phyloP scores from a whole-genome alignment of 2,888 invertebrate species.

The Ephialtes manifestator region DNA sequence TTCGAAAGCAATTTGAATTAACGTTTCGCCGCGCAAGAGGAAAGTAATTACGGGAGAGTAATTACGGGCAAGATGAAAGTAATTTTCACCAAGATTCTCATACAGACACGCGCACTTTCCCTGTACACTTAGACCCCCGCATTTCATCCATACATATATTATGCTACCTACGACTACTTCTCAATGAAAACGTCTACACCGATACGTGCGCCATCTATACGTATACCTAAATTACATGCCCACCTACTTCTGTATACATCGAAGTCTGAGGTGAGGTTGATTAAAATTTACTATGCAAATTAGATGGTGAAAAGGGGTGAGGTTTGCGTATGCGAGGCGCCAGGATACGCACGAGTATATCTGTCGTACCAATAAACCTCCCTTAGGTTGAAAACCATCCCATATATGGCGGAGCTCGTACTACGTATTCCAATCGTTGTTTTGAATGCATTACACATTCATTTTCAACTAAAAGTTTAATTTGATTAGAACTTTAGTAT shows the following conservation, averaged over 20 bases:
- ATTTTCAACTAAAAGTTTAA: too few species aligned
- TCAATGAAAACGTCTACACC: conserved; percentile 36
- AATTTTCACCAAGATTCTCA: conserved; percentile 66
- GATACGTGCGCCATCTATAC: conserved; percentile 17
- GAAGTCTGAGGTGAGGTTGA: conserved; percentile 76
- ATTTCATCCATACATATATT: conserved; percentile 68
- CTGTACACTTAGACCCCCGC: conserved; percentile 39
- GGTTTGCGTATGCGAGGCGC: conserved; percentile 29
- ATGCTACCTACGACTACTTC: conserved; percentile 35
- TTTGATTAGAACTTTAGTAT: too few species aligned
- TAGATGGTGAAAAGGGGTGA: conserved; percentile 71
- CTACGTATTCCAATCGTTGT: too few species aligned
- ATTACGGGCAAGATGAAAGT: conserved; percentile 64
- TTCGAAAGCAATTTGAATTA: conserved; percentile 84
- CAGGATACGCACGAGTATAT: conserved; percentile 13
- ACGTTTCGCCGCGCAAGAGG: conserved; percentile 79
- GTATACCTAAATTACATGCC: conserved; percentile 6
- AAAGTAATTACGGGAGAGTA: conserved; percentile 82
- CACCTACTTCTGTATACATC: conserved; percentile 45
- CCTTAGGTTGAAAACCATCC: not conserved
- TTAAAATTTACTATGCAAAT: conserved; percentile 82
- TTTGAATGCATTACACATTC: too few species aligned
- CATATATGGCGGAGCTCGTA: too few species aligned
- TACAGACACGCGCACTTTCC: conserved; percentile 71
- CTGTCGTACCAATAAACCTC: not conserved